Evolutionary conservation across 2,797 vertebrate genomes (phyloP), one percentile per base, ranked within the genome.

Genomic region (Oreonectes daqikongensis): DNA sequence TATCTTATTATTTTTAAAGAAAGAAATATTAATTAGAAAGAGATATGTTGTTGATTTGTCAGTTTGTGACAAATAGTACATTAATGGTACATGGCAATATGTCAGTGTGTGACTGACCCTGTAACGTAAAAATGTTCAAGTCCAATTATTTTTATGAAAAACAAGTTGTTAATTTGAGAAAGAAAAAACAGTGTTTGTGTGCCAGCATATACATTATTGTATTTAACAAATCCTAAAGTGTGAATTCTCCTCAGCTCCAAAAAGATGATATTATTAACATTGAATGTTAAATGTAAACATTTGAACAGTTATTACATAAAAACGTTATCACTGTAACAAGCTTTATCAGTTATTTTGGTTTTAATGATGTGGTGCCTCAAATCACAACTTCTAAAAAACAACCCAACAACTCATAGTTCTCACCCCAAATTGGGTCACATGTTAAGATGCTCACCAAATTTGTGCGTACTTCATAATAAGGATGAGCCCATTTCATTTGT

Each of bases 401-500:
- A 63, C 18, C 26, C 12, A 52, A 32, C 59, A 40, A 20, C 22
- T n/a, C 22, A 17, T 20, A 48, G 38, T 48, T 68, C 40, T 59
- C 22, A 24, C 40, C n/a, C 26, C 28, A 69, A 69, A 77, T 52
- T 46, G 32, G 74, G 70, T 66, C 57, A 75, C 18, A 63, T 18
- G 22, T 61, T 65, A 69, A 78, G 48, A 70, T 75, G 63, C n/a
- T 48, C 24, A 42, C 26, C 79, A 75, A 88, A 83, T 77, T 69
- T 87, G 87, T 89, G 84, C 72, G 44, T 28, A 64, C 79, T 72
- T 80, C 74, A 86, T 87, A 86, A 90, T 85, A 86, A 69, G 85
- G 88, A 89, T 86, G 86, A 86, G 88, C 86, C 86, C 85, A 74
- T 88, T 87, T 87, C 61, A 83, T 74, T 87, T 86, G 87, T 88